Evolutionary conservation across 2,888 invertebrate genomes (phyloP).

Genomic region (Phaedon cochleariae): DNA sequence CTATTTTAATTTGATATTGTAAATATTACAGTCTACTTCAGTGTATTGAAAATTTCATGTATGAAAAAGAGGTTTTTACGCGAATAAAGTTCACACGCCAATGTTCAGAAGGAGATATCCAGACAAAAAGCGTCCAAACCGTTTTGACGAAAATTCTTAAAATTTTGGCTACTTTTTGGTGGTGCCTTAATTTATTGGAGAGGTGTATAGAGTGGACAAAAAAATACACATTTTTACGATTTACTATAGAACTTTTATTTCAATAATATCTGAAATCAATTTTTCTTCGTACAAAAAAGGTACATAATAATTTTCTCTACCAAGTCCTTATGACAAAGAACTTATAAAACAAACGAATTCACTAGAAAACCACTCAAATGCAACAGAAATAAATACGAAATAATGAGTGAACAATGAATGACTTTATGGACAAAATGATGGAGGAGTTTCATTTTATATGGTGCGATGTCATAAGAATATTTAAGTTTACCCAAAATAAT

Average conservation of each 20-base stretch:
- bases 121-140: too few relatives aligned
- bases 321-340: conserved; percentile 53
- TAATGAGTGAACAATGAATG: conserved; percentile 48
- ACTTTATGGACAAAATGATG: conserved; percentile 53
- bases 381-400: conserved; percentile 41
- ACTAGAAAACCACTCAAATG: conserved; percentile 60
- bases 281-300: conserved; percentile 54
- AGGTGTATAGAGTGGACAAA: too few relatives aligned
- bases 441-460: conserved; percentile 51
- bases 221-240: conserved; percentile 16
- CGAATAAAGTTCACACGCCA: too few relatives aligned
- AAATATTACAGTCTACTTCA: too few relatives aligned
- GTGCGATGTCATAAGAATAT: conserved; percentile 58
- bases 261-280: conserved; percentile 54
- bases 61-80: too few relatives aligned
- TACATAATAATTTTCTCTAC: conserved; percentile 53
- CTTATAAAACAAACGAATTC: conserved; percentile 51
- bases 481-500: conserved; percentile 59
- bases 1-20: too few relatives aligned
- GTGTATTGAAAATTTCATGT: too few relatives aligned
- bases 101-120: too few relatives aligned
- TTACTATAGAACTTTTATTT: conserved; percentile 56
- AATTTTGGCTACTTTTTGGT: too few relatives aligned
- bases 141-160: too few relatives aligned
- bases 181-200: too few relatives aligned